Evolutionary conservation across 2,113 vertebrate genomes (phyloP), one percentile per base, ranked within the genome.

Genomic region (Climacteris rufus): DNA sequence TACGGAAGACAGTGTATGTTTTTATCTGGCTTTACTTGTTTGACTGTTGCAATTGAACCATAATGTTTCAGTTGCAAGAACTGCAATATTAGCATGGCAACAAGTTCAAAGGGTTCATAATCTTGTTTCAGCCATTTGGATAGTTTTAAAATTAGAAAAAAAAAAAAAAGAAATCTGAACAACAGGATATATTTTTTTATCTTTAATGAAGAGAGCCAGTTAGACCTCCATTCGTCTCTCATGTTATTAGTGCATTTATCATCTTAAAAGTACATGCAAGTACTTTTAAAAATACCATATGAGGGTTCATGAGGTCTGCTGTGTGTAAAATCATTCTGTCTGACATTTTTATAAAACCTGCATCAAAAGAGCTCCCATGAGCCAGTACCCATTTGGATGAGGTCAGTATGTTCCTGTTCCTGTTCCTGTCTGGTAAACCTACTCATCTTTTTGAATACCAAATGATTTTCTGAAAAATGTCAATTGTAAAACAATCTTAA

Each of bases 391-490:
- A 50, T 84, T 61, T 85, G 94, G 64, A 47, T 66, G 59, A 95
- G 75, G 60, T 93, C 76, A 44, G 88, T 91, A 63, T 89, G 69
- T 83, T 90, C 31, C 83, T 94, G 30, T 83, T 90, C 31, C 83
- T 94, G 30, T 66, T 61, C 50, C 61, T 91, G 49, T 61, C 45
- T 74, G 77, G 53, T 90, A 89, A 87, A 75, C 53, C 21, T 92
- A 87, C 85, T 83, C 35, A 94, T 89, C 71, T 83, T 94, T 94
- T 82, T 39, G 6, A 96, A 61, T 72, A 40, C 39, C 35, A 96
- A 95, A 94, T 64, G 11, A 56, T 88, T 97, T 97, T 96, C 72
- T 83, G 88, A 97, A 94, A 94, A 81, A 77, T 63, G 27, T 70
- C 64, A 79, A 50, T 75, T 90, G 53, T 82, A 89, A 93, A 88